A percentile compares a stretch with the other conserved stretches of the same genome.
These are phyloP conservation scores for Gallinago stenura DNA, from an alignment of 2,797 vertebrate genomes.

Conservation along the genomic window DNA sequence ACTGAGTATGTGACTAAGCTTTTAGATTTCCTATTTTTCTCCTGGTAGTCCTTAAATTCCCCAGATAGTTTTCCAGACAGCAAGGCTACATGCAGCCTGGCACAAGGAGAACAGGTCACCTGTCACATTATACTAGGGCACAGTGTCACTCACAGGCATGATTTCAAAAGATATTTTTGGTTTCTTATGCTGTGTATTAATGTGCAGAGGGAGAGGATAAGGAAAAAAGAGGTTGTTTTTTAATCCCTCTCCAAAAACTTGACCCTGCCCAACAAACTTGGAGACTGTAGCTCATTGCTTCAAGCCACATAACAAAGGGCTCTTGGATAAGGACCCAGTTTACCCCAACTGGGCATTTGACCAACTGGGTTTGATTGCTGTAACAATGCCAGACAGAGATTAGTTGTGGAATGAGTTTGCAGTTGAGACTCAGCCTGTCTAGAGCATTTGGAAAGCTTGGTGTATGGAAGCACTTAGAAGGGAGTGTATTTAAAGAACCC, in stretches of 20 bases:
- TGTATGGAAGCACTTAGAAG: slow-evolving; percentile 56
- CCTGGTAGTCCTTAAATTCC: slow-evolving; percentile 25
- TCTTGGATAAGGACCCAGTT: background rate
- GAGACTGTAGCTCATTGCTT: background rate
- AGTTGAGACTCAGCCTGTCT: slow-evolving; percentile 40
- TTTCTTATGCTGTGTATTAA: slow-evolving; percentile 16
- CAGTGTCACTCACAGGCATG: background rate
- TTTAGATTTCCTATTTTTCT: slow-evolving; percentile 63
- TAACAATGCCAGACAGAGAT: slow-evolving; percentile 52
- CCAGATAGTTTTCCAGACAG: slow-evolving; percentile 23
- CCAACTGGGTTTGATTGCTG: slow-evolving; percentile 28
- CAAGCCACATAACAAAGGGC: background rate
- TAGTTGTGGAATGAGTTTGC: slow-evolving; percentile 65
- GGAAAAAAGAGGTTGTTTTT: background rate
- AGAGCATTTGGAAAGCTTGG: slow-evolving; percentile 22
- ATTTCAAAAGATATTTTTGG: slow-evolving; percentile 35
- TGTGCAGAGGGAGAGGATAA: background rate
- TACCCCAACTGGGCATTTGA: slow-evolving; percentile 39
- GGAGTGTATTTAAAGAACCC: slow-evolving; percentile 50
- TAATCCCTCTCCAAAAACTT: background rate
- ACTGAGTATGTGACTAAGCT: slow-evolving; percentile 16
- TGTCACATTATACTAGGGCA: background rate
- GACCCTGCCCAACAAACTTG: background rate
- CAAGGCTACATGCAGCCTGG: background rate
- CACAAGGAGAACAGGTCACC: slow-evolving; percentile 21